Evolutionary conservation across 1,140 invertebrate genomes (phyloP), one percentile per base, ranked within the genome.

Genomic region (Phenacoccus solenopsis): DNA sequence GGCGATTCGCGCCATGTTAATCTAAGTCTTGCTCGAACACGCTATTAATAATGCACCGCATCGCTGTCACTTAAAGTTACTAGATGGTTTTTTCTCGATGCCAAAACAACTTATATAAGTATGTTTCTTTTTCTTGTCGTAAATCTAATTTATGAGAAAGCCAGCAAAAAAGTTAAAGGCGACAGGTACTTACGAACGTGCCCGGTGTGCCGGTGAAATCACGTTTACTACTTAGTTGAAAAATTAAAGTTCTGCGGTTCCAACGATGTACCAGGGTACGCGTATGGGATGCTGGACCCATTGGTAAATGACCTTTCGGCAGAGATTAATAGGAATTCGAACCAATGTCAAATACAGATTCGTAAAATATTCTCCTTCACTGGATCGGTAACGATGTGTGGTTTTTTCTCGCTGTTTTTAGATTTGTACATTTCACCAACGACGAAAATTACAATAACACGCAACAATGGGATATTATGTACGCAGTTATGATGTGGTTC

Each of bases 401-500:
- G 38, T 49, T 49, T 49, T 49, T 49, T 49, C 20, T 49, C 16
- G 38, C 38, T n/a, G 22, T 24, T 64, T 64, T 4, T 20, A 64
- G 59, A 64, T 64, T 25, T 20, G 22, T 64, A 25, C 59, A 64
- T 64, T 27, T 25, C 2, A 24, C 22, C 22, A 64, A 27, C 20
- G 59, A 64, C 13, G 59, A 64, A 27, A 64, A 27, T 64, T 64
- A 64, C 16, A 25, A 10, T 16, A 27, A 64, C 25, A 25, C 22
- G 25, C 21, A 24, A 3, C 25, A 64, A 24, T 64, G 59, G 59
- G 59, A 64, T 64, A 20, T 27, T 9, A 64, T 64, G 59, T 64
- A 64, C 59, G 59, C 59, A 10, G 59, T 64, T 9, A 24, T 64
- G 16, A 64, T 64, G 59, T 64, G 59, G 59, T 24, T 64, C 12